Evolutionary conservation across 2,888 invertebrate species (phyloP).

Genomic region (Volucella inflata): DNA sequence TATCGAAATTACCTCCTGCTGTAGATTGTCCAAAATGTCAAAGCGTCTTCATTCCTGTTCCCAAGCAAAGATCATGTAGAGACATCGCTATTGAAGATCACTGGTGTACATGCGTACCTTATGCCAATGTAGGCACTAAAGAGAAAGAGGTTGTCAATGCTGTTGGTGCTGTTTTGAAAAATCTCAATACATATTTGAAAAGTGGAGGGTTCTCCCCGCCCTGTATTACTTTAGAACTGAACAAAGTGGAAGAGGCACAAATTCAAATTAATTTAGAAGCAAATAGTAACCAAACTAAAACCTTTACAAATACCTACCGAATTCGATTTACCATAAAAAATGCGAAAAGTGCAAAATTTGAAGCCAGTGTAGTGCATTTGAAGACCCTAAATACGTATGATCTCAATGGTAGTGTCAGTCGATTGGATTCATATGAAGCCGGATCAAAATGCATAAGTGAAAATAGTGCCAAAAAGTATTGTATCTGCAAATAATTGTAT

Average conservation of each 20-base stretch:
- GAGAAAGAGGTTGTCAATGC: constrained; percentile 19
- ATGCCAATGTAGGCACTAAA: constrained; percentile 78
- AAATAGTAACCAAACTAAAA: not conserved
- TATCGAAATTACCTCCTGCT: constrained; percentile 80
- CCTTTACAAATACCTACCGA: constrained; percentile 17
- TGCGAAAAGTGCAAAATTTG: not conserved
- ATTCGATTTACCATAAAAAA: constrained; percentile 25
- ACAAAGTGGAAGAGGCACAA: constrained; percentile 19
- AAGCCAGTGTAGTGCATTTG: constrained; percentile 28
- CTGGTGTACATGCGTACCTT: constrained; percentile 90
- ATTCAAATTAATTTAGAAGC: not conserved
- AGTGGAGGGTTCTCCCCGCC: constrained; percentile 5
- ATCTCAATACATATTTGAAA: constrained; percentile 40
- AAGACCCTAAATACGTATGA: constrained; percentile 12
- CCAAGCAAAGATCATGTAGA: constrained; percentile 87
- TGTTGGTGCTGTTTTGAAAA: not conserved
- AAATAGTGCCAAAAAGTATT: constrained; percentile 79
- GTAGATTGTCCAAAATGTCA: constrained; percentile 87
- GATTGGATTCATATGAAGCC: constrained; percentile 77
- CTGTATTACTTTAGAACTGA: constrained; percentile 14
- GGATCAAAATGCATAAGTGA: constrained; percentile 77
- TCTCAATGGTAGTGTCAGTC: constrained; percentile 73
- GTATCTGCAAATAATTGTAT: constrained; percentile 75
- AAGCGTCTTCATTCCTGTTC: constrained; percentile 87
- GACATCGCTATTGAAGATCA: constrained; percentile 88